Evolutionary conservation across 1,140 invertebrate species (phyloP).

Genomic region (Pentalonia nigronervosa): DNA sequence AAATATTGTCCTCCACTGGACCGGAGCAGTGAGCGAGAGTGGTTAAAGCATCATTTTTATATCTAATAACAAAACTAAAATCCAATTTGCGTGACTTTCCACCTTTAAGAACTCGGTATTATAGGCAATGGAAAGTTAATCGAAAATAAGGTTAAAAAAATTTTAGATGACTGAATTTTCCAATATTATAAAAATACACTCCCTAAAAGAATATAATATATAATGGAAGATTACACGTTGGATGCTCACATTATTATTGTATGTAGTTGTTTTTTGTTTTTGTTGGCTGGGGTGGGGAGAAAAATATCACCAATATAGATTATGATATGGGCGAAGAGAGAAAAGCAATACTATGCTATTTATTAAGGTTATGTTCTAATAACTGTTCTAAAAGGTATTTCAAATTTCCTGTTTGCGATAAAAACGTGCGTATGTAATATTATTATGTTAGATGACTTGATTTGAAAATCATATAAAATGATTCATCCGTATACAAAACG

Average conservation of each 20-base stretch:
- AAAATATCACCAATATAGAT: too few species aligned
- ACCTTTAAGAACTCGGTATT: neutral
- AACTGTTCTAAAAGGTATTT: neutral
- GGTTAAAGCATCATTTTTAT: slow-evolving; percentile 13
- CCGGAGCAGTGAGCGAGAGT: neutral
- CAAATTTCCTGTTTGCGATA: neutral
- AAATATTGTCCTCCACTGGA: neutral
- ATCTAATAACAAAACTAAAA: neutral
- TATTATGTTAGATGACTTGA: neutral
- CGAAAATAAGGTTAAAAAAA: neutral
- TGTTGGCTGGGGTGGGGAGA: too few species aligned
- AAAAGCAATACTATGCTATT: neutral
- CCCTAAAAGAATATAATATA: neutral
- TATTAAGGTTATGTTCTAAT: too few species aligned
- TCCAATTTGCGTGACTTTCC: neutral
- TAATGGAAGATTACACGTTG: neutral
- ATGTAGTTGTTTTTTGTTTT: neutral
- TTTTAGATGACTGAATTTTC: neutral
- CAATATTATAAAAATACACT: neutral
- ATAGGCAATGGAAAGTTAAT: neutral
- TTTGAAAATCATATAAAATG: neutral
- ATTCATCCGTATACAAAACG: neutral
- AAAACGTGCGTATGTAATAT: neutral
- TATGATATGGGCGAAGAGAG: too few species aligned
- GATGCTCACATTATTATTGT: neutral